Evolutionary conservation across 2,888 invertebrate species (phyloP).

Genomic region (Mythimna lalbum): DNA sequence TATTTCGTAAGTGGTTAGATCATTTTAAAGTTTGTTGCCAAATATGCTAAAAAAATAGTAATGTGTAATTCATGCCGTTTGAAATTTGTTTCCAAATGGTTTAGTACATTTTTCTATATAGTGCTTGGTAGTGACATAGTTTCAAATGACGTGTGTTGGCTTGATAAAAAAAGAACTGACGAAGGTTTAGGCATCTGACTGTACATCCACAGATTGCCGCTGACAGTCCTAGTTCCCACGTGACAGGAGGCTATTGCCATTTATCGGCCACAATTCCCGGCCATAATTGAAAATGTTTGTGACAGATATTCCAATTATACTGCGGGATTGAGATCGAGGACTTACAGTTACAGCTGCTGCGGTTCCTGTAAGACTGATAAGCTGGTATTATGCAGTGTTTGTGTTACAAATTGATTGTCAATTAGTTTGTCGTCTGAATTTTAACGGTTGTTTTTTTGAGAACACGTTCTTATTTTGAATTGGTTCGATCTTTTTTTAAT

Average conservation of each 20-base stretch:
- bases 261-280: constrained; percentile 46
- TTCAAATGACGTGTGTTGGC: not conserved
- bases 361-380: constrained; percentile 18
- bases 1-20: not conserved
- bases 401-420: not conserved
- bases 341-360: constrained; percentile 30
- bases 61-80: no score
- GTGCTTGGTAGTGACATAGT: not conserved
- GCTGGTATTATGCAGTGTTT: constrained; percentile 7
- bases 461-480: not conserved
- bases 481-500: no score
- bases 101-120: not conserved
- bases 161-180: not conserved
- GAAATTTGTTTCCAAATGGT: no score
- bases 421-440: constrained; percentile 6
- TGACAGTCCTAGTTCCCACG: constrained; percentile 42
- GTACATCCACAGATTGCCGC: not conserved
- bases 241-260: constrained; percentile 30
- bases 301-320: constrained; percentile 55
- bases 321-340: constrained; percentile 17
- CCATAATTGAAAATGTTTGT: constrained; percentile 57
- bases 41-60: no score
- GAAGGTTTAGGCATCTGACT: not conserved
- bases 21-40: no score
- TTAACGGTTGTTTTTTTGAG: not conserved